A percentile compares a stretch with the other conserved stretches of the same genome.
Conservation (phyloP, 2,113 vertebrate species). For the Notechis scutatus region DNA sequence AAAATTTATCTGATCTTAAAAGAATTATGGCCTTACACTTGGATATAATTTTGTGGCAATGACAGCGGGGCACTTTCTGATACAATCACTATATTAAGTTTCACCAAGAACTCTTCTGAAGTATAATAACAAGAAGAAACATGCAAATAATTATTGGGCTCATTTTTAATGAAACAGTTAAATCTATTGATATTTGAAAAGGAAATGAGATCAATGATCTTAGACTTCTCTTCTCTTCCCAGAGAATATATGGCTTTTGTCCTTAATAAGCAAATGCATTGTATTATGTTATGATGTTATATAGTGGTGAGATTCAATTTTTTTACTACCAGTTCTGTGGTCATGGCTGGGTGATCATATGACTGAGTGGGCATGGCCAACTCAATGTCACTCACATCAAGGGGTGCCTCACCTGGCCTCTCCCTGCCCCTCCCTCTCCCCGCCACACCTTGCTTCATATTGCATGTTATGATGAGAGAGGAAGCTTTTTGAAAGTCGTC, state of each 20-base stretch:
- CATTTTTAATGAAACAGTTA: background rate
- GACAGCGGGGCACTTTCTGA: background rate
- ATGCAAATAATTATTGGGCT: background rate
- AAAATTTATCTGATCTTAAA: background rate
- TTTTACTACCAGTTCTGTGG: no score
- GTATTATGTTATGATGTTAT: background rate
- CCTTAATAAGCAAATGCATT: background rate
- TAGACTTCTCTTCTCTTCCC: background rate
- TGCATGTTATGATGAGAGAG: no score
- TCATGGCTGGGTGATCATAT: no score
- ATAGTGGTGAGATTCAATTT: no score
- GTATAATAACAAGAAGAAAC: background rate
- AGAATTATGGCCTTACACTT: background rate
- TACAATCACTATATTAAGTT: background rate
- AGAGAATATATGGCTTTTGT: background rate
- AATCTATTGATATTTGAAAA: background rate
- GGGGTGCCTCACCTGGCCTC: no score
- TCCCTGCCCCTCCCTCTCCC: no score
- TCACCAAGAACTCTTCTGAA: background rate
- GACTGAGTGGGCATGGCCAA: no score
- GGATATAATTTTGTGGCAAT: background rate
- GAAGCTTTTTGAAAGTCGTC: no score
- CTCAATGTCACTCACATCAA: no score
- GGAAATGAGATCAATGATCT: background rate
- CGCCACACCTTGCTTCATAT: no score